These are phyloP conservation scores for Argyra leucocephala DNA, from an alignment of 2,888 invertebrate genomes.

Conservation along the genomic window DNA sequence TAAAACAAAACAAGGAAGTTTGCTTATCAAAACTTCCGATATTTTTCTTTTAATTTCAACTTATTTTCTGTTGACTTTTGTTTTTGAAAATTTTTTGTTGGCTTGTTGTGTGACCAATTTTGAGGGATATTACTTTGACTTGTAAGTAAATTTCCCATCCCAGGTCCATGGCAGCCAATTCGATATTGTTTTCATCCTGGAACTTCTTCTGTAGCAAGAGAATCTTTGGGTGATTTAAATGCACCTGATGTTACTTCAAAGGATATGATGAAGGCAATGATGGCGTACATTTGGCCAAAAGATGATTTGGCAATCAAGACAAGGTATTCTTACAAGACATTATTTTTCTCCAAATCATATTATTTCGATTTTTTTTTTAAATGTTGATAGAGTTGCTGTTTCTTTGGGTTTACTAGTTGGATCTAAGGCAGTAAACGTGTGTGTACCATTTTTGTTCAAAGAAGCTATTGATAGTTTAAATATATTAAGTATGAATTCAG, in stretches of 20 bases:
- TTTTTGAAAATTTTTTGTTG: conserved; percentile 23
- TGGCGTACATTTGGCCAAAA: conserved; percentile 92
- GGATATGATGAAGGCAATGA: conserved; percentile 81
- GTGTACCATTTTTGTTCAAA: conserved; percentile 94
- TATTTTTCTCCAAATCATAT: no score
- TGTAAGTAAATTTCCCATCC: conserved; percentile 34
- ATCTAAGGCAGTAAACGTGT: conserved; percentile 80
- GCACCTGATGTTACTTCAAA: conserved; percentile 54
- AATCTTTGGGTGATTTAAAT: conserved; percentile 54
- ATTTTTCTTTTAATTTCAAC: conserved; percentile 2
- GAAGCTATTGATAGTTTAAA: conserved; percentile 75
- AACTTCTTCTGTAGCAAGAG: conserved; percentile 48
- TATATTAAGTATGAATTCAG: conserved; percentile 61
- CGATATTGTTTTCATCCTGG: conserved; percentile 91
- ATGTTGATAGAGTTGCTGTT: conserved; percentile 61
- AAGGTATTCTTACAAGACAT: conserved; percentile 27
- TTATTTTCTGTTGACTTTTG: conserved; percentile 10
- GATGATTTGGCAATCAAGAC: conserved; percentile 46
- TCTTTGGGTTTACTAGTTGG: conserved; percentile 71
- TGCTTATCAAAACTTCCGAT: background rate
- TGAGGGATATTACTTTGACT: conserved; percentile 40
- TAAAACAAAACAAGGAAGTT: no score
- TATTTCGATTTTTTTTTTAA: no score
- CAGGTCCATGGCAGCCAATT: conserved; percentile 41
- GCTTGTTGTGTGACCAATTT: conserved; percentile 39